Percentiles rank a stretch among this genome's conserved stretches.
These are phyloP conservation scores for Epinephelus lanceolatus DNA, from an alignment of 2,113 vertebrate species.

Conservation along the genomic window DNA sequence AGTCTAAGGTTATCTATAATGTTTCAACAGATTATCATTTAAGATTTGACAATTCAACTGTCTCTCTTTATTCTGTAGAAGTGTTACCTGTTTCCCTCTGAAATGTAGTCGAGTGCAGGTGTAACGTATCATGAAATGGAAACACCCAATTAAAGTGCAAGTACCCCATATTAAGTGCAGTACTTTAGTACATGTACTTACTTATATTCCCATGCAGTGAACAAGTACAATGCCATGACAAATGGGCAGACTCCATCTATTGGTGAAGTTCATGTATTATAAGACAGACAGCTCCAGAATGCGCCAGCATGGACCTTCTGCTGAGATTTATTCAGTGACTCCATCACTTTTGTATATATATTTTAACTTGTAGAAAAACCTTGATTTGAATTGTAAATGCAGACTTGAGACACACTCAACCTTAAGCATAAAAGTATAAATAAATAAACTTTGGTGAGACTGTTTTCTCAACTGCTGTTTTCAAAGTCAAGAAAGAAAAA, in stretches of 20 bases:
- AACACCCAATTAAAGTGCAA: no score
- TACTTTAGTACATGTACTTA: background rate
- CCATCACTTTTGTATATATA: background rate
- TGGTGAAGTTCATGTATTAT: background rate
- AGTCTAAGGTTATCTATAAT: no score
- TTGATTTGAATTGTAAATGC: background rate
- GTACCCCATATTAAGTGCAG: background rate
- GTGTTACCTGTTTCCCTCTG: background rate
- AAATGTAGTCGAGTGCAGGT: background rate
- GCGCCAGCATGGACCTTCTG: no score
- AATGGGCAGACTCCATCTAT: background rate
- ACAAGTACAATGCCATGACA: background rate
- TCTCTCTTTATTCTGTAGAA: no score
- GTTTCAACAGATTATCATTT: no score
- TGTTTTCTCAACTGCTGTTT: constrained; percentile 8
- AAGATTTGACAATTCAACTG: no score
- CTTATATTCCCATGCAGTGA: background rate
- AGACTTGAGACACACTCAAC: background rate
- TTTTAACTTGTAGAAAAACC: background rate
- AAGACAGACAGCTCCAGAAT: no score
- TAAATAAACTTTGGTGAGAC: background rate
- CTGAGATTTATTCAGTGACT: background rate
- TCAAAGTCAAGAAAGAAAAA: constrained; percentile 1
- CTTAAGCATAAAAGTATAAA: background rate
- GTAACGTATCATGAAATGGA: no score